These are phyloP conservation scores for Gallinago nigripennis DNA, from an alignment of 2,797 vertebrate species.

Conservation along the genomic window DNA sequence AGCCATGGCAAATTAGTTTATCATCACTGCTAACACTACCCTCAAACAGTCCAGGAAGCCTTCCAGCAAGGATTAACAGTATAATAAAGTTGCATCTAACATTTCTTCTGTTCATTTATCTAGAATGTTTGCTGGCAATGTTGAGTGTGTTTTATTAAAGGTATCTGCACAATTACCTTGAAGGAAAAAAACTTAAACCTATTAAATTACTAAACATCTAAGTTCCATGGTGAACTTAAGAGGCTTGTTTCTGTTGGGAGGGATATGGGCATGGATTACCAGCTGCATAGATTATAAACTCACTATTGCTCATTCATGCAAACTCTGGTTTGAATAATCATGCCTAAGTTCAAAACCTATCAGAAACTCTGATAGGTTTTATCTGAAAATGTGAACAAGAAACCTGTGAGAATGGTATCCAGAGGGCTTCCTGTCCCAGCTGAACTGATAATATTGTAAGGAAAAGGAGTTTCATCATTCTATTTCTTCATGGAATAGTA, in stretches of 20 bases:
- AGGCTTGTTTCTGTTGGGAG: constrained; percentile 39
- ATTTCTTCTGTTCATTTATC: constrained; percentile 73
- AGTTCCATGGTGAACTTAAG: constrained; percentile 44
- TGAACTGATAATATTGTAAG: not conserved
- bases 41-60: constrained; percentile 75
- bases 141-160: constrained; percentile 63
- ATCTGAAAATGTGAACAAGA: constrained; percentile 29
- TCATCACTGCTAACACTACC: constrained; percentile 64
- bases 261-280: constrained; percentile 9
- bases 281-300: constrained; percentile 39
- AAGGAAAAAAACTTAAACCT: constrained; percentile 65
- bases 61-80: constrained; percentile 76
- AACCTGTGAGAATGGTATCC: not conserved
- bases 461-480: not conserved
- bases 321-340: constrained; percentile 50
- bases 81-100: constrained; percentile 76
- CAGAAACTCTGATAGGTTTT: not conserved
- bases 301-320: constrained; percentile 54
- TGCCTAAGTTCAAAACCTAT: constrained; percentile 12
- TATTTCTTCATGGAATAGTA: not conserved
- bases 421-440: constrained; percentile 20
- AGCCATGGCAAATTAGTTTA: constrained; percentile 75
- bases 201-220: constrained; percentile 57
- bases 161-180: constrained; percentile 68
- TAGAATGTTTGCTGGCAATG: constrained; percentile 61